A percentile compares a stretch with the other conserved stretches of the same genome.
phyloP scores from a whole-genome alignment of 2,797 vertebrate genomes.

The Phylloscopus collybita region DNA sequence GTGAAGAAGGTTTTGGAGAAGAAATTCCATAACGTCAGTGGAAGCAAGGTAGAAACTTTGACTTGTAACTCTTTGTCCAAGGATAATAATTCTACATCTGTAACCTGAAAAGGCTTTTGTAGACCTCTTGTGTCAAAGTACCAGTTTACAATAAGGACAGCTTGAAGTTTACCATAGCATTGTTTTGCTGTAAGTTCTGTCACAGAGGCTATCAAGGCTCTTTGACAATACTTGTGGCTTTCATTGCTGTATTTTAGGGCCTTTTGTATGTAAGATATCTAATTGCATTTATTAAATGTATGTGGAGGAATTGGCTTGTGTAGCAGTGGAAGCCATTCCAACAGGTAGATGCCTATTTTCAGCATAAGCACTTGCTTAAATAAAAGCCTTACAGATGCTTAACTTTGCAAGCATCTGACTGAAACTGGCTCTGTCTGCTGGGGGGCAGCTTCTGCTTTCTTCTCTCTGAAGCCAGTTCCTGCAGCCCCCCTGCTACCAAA shows the following conservation, averaged over 20 bases:
- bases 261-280: neutral
- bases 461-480: neutral
- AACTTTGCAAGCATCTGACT: neutral
- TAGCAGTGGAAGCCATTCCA: neutral
- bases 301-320: neutral
- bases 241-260: neutral
- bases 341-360: neutral
- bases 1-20: slow-evolving; percentile 97
- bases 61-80: neutral
- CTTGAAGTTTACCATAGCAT: neutral
- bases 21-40: slow-evolving; percentile 94
- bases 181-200: neutral
- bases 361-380: neutral
- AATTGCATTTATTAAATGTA: neutral
- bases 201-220: neutral
- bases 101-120: neutral
- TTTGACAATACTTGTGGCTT: neutral
- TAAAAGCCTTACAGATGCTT: neutral
- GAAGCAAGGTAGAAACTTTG: slow-evolving; percentile 86
- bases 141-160: neutral
- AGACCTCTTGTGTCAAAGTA: neutral
- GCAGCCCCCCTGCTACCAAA: neutral
- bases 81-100: neutral
- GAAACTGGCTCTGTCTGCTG: neutral
- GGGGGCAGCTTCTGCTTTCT: neutral